A percentile compares a stretch with the other conserved stretches of the same genome.
phyloP scores from a whole-genome alignment of 1,140 invertebrate genomes.

The Frieseomelitta varia region DNA sequence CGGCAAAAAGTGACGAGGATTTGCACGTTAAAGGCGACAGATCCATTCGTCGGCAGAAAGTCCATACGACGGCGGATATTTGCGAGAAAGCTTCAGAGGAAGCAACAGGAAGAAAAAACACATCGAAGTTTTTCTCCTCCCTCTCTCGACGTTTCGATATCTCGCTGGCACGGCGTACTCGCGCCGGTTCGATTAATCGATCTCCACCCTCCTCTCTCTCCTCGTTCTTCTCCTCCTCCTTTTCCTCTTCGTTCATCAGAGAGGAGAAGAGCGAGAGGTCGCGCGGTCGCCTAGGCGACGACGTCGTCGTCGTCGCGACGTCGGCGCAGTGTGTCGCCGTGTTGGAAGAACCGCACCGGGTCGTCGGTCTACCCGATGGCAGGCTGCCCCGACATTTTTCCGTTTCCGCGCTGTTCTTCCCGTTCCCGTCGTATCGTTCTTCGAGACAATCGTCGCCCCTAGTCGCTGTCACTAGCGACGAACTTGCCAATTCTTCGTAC shows the following conservation, averaged over 20 bases:
- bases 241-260: conserved; percentile 2
- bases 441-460: not conserved
- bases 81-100: not conserved
- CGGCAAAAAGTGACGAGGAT: not conserved
- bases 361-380: conserved; percentile 69
- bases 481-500: not conserved
- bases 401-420: conserved; percentile 54
- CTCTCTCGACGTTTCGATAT: conserved; percentile 40
- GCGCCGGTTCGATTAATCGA: conserved; percentile 72
- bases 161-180: not conserved
- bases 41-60: not conserved
- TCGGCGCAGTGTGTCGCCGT: conserved; percentile 62
- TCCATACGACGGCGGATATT: too few relatives aligned
- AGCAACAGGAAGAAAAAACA: not conserved
- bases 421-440: conserved; percentile 5
- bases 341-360: conserved; percentile 63
- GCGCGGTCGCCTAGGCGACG: conserved; percentile 75
- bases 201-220: conserved; percentile 39
- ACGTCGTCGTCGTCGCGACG: conserved; percentile 66
- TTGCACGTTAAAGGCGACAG: not conserved
- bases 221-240: not conserved
- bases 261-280: conserved; percentile 37
- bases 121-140: not conserved
- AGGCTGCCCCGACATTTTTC: conserved; percentile 73
- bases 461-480: not conserved